phyloP scores from a whole-genome alignment of 2,113 vertebrate genomes.

The Accipiter cooperii region DNA sequence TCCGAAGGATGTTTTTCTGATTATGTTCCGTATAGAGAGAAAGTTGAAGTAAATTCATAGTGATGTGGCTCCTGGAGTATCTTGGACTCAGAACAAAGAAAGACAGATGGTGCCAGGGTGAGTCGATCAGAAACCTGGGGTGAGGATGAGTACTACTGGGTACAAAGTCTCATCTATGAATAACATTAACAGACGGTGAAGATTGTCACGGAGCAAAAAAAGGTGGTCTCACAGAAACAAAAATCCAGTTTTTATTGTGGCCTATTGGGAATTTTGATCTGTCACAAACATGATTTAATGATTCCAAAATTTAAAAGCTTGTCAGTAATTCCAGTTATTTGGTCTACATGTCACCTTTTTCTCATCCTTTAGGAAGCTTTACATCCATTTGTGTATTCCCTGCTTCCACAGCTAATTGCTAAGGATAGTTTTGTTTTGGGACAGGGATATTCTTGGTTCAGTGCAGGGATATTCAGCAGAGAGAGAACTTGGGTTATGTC shows the following conservation, averaged over 20 bases:
- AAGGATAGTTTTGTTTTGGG: not conserved
- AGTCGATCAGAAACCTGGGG: conserved; percentile 29
- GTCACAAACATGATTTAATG: not conserved
- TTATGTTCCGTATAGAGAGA: not conserved
- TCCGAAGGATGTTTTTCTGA: not conserved
- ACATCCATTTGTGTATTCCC: not conserved
- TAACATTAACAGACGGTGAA: conserved; percentile 36
- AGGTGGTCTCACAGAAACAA: not conserved
- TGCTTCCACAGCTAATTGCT: not conserved
- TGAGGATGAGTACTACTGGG: conserved; percentile 33
- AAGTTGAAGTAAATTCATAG: conserved; percentile 24
- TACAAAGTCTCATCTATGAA: conserved; percentile 56
- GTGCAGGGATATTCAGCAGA: not conserved
- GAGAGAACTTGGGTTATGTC: not conserved
- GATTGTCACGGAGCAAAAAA: not conserved
- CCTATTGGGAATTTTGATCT: not conserved
- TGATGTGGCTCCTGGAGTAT: conserved; percentile 35
- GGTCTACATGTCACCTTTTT: not conserved
- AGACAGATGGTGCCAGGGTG: conserved; percentile 56
- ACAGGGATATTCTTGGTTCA: not conserved
- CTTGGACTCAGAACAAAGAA: conserved; percentile 44
- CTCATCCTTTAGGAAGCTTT: not conserved
- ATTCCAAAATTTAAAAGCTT: not conserved
- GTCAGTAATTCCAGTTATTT: not conserved
- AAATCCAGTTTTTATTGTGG: not conserved